phyloP scores from a whole-genome alignment of 2,888 invertebrate species.

The Epinotia bilunana region DNA sequence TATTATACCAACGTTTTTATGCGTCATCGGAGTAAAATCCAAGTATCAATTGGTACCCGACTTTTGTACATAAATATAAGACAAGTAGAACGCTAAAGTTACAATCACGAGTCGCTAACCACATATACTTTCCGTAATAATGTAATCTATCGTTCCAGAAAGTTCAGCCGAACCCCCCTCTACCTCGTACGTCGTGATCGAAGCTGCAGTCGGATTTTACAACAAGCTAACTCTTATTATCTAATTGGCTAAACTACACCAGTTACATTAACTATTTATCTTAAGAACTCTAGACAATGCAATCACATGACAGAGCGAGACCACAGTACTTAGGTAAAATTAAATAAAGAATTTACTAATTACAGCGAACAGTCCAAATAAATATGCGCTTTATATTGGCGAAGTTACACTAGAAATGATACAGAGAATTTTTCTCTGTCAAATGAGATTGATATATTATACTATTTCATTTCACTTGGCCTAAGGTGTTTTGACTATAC shows the following conservation, averaged over 20 bases:
- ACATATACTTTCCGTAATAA: constrained; percentile 11
- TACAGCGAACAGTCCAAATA: background rate
- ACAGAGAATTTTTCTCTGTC: no score
- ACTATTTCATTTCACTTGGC: no score
- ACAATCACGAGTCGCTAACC: constrained; percentile 21
- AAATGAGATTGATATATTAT: no score
- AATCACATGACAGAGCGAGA: constrained; percentile 49
- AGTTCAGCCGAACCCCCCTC: constrained; percentile 19
- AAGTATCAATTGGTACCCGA: background rate
- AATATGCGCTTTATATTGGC: background rate
- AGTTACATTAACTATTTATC: constrained; percentile 49
- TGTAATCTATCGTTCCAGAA: constrained; percentile 26
- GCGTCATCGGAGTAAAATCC: background rate
- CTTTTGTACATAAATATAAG: constrained; percentile 15
- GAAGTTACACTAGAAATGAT: background rate
- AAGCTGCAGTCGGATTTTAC: constrained; percentile 66
- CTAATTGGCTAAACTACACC: constrained; percentile 64
- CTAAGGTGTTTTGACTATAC: no score
- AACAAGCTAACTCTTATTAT: constrained; percentile 59
- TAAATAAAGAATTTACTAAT: background rate
- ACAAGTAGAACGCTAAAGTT: constrained; percentile 25
- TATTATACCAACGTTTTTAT: background rate
- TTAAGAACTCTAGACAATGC: constrained; percentile 48
- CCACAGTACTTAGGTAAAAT: constrained; percentile 51
- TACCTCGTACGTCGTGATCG: constrained; percentile 48